These are phyloP conservation scores for Lumbricus terrestris DNA, from an alignment of 2,888 invertebrate genomes.

Conservation along the genomic window DNA sequence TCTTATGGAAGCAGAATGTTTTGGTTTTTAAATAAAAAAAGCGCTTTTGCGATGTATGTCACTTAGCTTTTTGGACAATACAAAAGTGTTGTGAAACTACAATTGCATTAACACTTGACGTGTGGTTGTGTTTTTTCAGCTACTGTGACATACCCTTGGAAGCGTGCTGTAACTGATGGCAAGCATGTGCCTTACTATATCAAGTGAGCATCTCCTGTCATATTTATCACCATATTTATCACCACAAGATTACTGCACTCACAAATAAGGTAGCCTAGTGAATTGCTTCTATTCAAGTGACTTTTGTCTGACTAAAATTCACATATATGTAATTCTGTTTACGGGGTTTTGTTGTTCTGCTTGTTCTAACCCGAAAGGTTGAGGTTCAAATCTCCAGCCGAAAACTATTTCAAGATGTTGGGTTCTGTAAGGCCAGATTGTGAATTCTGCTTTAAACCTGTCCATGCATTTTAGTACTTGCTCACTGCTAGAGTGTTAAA, in stretches of 20 bases:
- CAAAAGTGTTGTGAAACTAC: background rate
- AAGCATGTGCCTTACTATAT: background rate
- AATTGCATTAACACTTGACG: background rate
- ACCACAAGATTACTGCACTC: background rate
- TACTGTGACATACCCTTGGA: background rate
- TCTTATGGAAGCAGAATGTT: background rate
- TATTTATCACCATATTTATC: background rate
- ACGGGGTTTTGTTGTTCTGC: background rate
- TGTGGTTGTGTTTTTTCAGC: background rate
- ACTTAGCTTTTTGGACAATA: background rate
- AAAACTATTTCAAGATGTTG: too few relatives aligned
- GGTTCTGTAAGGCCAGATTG: too few relatives aligned
- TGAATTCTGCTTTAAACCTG: too few relatives aligned
- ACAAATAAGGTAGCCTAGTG: background rate
- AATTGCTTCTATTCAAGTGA: background rate
- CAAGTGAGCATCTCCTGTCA: background rate
- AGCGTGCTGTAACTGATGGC: background rate
- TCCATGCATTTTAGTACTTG: too few relatives aligned
- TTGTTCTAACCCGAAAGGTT: background rate
- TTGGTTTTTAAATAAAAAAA: background rate
- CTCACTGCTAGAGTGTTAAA: too few relatives aligned
- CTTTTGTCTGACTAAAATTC: background rate
- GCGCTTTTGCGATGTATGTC: too few relatives aligned
- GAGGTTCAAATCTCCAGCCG: too few relatives aligned
- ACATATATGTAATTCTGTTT: background rate